Conservation (phyloP, 2,888 invertebrate genomes). For the Drosophila glabriapex region DNA sequence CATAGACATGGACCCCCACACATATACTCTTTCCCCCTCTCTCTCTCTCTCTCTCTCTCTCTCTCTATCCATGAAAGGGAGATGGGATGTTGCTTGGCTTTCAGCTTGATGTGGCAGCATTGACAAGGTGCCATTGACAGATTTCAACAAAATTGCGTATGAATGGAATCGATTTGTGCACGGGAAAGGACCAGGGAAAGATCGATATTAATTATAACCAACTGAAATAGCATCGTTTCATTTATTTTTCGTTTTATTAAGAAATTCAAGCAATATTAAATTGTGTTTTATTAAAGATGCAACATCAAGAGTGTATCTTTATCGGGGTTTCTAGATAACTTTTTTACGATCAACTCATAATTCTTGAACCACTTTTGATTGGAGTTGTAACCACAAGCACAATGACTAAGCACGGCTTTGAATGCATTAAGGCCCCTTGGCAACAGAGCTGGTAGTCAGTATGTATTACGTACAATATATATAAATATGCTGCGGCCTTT, state of each 20-base stretch:
- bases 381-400: constrained; percentile 23
- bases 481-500: constrained; percentile 12
- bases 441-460: constrained; percentile 32
- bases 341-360: constrained; percentile 31
- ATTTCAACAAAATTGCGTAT: constrained; percentile 74
- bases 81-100: constrained; percentile 19
- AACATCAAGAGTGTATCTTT: not conserved
- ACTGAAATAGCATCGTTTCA: not conserved
- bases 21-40: constrained; percentile 1
- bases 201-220: constrained; percentile 6
- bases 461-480: not conserved
- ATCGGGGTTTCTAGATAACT: not conserved
- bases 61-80: not conserved
- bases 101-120: constrained; percentile 24
- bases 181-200: not conserved
- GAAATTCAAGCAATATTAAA: not conserved
- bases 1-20: constrained; percentile 11
- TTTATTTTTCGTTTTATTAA: not conserved
- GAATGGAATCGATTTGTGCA: constrained; percentile 77
- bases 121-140: constrained; percentile 75
- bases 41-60: constrained; percentile 1
- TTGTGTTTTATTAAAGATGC: not conserved
- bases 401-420: constrained; percentile 48
- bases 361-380: constrained; percentile 51
- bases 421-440: constrained; percentile 37